A percentile compares a stretch with the other conserved stretches of the same genome.
Evolutionary conservation across 1,140 invertebrate genomes (phyloP).

Genomic region (Triops cancriformis): DNA sequence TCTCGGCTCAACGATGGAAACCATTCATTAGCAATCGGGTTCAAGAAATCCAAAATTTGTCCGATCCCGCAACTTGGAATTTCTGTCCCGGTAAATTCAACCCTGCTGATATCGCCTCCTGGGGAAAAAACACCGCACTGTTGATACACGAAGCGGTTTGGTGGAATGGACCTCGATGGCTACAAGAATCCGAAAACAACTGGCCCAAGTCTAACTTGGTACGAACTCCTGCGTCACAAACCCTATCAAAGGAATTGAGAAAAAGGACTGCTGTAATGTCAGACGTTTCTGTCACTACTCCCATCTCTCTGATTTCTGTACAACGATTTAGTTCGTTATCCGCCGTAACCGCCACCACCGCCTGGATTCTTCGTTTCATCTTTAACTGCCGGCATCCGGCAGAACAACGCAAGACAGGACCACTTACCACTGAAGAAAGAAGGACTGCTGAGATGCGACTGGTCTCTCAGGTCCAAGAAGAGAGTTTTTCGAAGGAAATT

Average conservation of each 20-base stretch:
- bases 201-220: conserved; percentile 32
- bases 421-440: conserved; percentile 22
- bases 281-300: neutral
- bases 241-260: neutral
- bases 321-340: neutral
- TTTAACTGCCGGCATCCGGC: neutral
- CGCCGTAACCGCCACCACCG: neutral
- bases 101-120: conserved; percentile 40
- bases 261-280: neutral
- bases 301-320: neutral
- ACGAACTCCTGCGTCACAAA: neutral
- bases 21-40: conserved; percentile 23
- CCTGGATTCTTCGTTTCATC: neutral
- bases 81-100: conserved; percentile 39
- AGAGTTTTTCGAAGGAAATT: neutral
- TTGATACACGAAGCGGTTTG: conserved; percentile 35
- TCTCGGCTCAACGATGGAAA: conserved; percentile 16
- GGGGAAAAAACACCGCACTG: conserved; percentile 35
- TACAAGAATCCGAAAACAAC: conserved; percentile 27
- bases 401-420: neutral
- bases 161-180: conserved; percentile 39
- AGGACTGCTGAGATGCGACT: conserved; percentile 19
- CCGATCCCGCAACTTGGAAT: conserved; percentile 32
- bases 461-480: conserved; percentile 23
- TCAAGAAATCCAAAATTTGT: conserved; percentile 21